phyloP scores from a whole-genome alignment of 2,113 vertebrate genomes.

The Microcebus lehilahytsara region DNA sequence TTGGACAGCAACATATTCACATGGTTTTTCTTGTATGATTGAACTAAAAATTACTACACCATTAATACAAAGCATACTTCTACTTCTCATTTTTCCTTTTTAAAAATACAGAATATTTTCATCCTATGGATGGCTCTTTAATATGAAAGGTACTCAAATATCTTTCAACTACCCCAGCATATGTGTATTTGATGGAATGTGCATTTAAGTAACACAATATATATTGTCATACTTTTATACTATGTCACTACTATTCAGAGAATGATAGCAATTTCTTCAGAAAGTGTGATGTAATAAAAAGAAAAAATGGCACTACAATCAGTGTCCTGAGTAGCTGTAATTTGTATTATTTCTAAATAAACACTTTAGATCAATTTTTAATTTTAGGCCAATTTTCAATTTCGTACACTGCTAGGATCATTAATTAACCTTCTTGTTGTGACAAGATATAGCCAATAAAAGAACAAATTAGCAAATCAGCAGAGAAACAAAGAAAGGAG shows the following conservation, averaged over 20 bases:
- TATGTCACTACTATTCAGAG: neutral
- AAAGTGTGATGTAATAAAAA: neutral
- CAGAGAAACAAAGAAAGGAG: neutral
- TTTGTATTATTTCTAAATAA: neutral
- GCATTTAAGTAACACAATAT: neutral
- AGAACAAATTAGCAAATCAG: neutral
- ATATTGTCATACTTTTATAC: neutral
- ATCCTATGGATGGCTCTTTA: neutral
- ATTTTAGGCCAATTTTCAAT: neutral
- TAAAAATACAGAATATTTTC: conserved; percentile 29
- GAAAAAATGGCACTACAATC: neutral
- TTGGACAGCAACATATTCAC: neutral
- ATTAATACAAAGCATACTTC: neutral
- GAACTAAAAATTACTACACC: neutral
- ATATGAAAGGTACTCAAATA: neutral
- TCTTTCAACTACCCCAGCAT: neutral
- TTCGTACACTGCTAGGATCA: neutral
- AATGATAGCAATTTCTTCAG: conserved; percentile 33
- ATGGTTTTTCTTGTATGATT: neutral
- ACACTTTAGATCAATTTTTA: conserved; percentile 9
- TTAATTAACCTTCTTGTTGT: conserved; percentile 1
- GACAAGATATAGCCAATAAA: neutral
- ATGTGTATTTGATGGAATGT: neutral
- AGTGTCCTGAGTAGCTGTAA: neutral
- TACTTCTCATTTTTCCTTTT: neutral